Evolutionary conservation across 30 jellyfish, hydroid and myxozoan genomes (phyloP).

Genomic region (Hydractinia symbiolongicarpus): DNA sequence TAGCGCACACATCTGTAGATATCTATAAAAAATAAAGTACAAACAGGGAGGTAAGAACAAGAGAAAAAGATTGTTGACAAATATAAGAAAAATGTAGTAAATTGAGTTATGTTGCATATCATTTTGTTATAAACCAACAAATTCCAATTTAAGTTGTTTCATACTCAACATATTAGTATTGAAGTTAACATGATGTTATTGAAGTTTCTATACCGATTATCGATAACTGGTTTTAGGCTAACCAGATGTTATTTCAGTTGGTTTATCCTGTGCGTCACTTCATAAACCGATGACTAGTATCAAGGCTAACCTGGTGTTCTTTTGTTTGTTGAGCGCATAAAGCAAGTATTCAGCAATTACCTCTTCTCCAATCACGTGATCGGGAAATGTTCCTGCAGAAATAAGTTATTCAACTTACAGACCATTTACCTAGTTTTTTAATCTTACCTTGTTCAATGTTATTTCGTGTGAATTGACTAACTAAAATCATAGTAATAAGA

Average conservation of each 20-base stretch:
- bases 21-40: conserved; percentile 27
- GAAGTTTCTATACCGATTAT: no score
- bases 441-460: no score
- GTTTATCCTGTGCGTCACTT: no score
- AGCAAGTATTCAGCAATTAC: conserved; percentile 74
- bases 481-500: no score
- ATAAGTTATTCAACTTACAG: background rate
- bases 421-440: no score
- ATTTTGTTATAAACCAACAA: no score
- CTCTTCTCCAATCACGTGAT: conserved; percentile 73
- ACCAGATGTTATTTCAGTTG: no score
- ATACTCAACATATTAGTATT: no score
- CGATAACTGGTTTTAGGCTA: no score
- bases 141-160: no score
- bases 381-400: conserved; percentile 60
- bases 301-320: conserved; percentile 28
- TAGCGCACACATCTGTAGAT: conserved; percentile 51
- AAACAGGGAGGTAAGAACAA: background rate
- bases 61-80: background rate
- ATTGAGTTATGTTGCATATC: background rate
- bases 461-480: no score
- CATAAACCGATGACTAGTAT: background rate
- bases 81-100: background rate
- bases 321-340: conserved; percentile 47
- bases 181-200: no score